Conservation (phyloP, 2,888 invertebrate genomes). For the Anoplius nigerrimus region DNA sequence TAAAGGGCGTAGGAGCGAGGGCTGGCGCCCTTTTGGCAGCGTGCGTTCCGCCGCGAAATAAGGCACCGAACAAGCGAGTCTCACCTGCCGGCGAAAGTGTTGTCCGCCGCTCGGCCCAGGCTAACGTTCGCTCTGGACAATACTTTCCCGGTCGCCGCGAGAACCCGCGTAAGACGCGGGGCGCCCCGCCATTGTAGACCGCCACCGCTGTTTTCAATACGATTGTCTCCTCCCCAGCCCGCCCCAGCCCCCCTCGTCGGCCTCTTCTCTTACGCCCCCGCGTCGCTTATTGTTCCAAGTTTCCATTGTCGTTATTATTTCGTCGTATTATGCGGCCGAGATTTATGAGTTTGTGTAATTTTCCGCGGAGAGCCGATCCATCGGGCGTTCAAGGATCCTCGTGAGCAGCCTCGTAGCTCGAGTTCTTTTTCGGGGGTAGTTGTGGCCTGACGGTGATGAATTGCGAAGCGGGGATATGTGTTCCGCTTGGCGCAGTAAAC, state of each 20-base stretch:
- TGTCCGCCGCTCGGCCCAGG: conserved; percentile 23
- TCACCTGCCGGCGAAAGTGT: conserved; percentile 31
- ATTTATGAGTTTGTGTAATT: conserved; percentile 70
- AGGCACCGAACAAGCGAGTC: conserved; percentile 42
- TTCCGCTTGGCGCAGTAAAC: too few relatives aligned
- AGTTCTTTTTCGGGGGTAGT: too few relatives aligned
- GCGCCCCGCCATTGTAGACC: conserved; percentile 59
- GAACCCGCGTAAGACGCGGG: conserved; percentile 54
- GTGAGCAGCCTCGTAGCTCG: too few relatives aligned
- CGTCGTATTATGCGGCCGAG: conserved; percentile 64
- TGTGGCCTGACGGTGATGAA: too few relatives aligned
- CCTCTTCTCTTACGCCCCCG: conserved; percentile 16
- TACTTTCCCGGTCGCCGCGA: neutral
- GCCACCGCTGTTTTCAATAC: conserved; percentile 70
- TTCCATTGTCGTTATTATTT: conserved; percentile 74
- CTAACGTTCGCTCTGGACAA: neutral
- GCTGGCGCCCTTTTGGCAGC: conserved; percentile 33
- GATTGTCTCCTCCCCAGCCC: conserved; percentile 61
- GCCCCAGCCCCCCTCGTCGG: too few relatives aligned
- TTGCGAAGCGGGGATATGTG: too few relatives aligned
- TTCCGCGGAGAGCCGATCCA: conserved; percentile 11
- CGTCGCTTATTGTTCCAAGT: conserved; percentile 72
- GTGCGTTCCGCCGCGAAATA: conserved; percentile 53
- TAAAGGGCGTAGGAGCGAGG: conserved; percentile 33
- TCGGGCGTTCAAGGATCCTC: neutral